Evolutionary conservation across 1,140 invertebrate species (phyloP), one percentile per base, ranked within the genome.

Genomic region (Trinorchestia longiramus): DNA sequence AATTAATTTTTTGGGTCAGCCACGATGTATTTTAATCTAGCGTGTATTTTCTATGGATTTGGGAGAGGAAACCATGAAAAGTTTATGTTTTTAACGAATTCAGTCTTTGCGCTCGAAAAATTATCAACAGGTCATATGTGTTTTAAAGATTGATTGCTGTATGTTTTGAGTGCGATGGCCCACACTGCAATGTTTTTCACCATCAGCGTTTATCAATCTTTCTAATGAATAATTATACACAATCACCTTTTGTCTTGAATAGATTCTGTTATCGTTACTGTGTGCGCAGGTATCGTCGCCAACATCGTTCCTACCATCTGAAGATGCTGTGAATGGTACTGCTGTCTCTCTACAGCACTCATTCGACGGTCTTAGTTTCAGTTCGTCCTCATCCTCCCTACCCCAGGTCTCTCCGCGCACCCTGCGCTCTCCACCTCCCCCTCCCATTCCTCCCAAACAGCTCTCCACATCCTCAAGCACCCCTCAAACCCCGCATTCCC

Each of bases 311-410:
- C 97, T 45, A 43, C 95, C 95, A 47, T 96, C 95, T 90, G 96
- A 96, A 95, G 96, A 95, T 91, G 96, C 95, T 96, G 97, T 96
- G 96, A 96, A 96, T 95, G 97, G 91, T 94, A 96, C 96, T 95
- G 96, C 95, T 96, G 96, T 88, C 95, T 96, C 77, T 97, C 97
- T 91, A 97, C 97, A 96, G 97, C 62, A 77, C 28, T 97, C 62
- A 97, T 97, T 36, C 97, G 97, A 90, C 95, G 97, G 97, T 87
- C 98, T 98, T 97, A 77, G 62, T 77, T 97, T 98, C 95, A 98
- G 98, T 96, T 98, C 97, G 91, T 97, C 97, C 97, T 97, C 97
- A 96, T 97, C 97, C 96, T 97, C 97, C 88, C 97, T 97, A 11
- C 97, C 97, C 94, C 97, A 97, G 97, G 97, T 97, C 95, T 96